Conservation (phyloP, 2,797 vertebrate genomes). For the Myotis daubentonii region DNA sequence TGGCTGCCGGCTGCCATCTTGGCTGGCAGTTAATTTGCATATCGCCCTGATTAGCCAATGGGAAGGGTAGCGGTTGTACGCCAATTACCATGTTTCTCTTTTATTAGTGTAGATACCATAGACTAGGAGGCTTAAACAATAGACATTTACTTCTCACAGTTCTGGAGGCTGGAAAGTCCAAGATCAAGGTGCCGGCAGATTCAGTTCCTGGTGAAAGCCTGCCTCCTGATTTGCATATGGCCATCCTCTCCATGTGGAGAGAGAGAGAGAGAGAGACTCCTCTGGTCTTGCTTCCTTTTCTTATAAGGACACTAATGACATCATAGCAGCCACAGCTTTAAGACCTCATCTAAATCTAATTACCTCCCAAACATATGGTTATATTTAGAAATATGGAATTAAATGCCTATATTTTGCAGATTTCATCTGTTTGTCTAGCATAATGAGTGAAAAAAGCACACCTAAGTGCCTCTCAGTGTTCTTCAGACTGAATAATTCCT, state of each 20-base stretch:
- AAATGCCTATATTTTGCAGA: not conserved
- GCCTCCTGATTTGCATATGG: not conserved
- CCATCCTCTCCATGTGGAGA: not conserved
- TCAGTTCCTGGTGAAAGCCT: not conserved
- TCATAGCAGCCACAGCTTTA: not conserved
- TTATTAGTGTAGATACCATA: too few species aligned
- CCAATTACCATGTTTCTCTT: too few species aligned
- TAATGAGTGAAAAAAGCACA: too few species aligned
- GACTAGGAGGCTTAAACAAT: not conserved
- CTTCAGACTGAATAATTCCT: constrained; percentile 13
- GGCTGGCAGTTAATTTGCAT: too few species aligned
- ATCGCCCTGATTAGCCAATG: too few species aligned
- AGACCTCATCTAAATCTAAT: not conserved
- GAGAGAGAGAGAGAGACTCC: not conserved
- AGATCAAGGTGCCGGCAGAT: not conserved
- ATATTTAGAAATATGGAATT: not conserved
- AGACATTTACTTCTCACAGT: not conserved
- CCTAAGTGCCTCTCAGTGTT: not conserved
- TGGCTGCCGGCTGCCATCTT: too few species aligned
- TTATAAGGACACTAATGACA: not conserved
- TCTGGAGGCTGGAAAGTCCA: not conserved
- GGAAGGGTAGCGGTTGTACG: too few species aligned
- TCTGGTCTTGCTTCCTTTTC: not conserved
- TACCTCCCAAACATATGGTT: not conserved
- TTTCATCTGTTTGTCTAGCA: not conserved